These are phyloP conservation scores for Drosophila guanche DNA, from an alignment of 1,140 invertebrate genomes.

Conservation along the genomic window DNA sequence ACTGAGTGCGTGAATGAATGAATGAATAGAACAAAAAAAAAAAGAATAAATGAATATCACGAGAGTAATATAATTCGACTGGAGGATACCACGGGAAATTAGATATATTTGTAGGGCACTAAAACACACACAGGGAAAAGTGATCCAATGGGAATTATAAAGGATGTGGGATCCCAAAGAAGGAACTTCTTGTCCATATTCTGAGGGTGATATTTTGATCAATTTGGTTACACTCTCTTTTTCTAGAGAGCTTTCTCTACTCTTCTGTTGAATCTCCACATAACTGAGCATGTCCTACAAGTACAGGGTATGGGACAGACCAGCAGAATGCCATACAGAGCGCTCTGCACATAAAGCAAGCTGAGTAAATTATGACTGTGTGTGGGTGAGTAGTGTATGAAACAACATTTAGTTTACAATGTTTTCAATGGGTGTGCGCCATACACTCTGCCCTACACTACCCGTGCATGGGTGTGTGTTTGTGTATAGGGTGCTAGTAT, in stretches of 20 bases:
- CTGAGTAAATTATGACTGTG: constrained; percentile 62
- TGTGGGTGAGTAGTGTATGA: constrained; percentile 50
- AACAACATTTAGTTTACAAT: constrained; percentile 78
- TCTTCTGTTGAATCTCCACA: too few relatives aligned
- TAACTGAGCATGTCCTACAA: background rate
- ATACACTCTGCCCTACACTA: background rate
- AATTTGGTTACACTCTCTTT: too few relatives aligned
- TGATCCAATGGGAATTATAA: too few relatives aligned
- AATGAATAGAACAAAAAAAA: constrained; percentile 66
- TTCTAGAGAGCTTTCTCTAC: too few relatives aligned
- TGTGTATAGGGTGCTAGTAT: constrained; percentile 24
- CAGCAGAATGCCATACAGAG: constrained; percentile 7
- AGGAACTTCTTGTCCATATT: too few relatives aligned
- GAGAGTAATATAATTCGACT: background rate
- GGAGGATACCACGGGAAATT: constrained; percentile 1
- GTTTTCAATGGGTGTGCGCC: constrained; percentile 56
- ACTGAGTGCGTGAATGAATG: constrained; percentile 57
- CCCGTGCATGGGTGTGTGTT: constrained; percentile 18
- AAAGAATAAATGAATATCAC: constrained; percentile 12
- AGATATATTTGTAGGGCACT: too few relatives aligned
- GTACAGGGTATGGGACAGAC: constrained; percentile 2
- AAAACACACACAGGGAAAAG: too few relatives aligned
- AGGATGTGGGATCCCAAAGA: too few relatives aligned
- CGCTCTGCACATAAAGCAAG: constrained; percentile 40
- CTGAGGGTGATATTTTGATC: too few relatives aligned